phyloP scores from a whole-genome alignment of 2,888 invertebrate genomes.

The Celastrina argiolus region DNA sequence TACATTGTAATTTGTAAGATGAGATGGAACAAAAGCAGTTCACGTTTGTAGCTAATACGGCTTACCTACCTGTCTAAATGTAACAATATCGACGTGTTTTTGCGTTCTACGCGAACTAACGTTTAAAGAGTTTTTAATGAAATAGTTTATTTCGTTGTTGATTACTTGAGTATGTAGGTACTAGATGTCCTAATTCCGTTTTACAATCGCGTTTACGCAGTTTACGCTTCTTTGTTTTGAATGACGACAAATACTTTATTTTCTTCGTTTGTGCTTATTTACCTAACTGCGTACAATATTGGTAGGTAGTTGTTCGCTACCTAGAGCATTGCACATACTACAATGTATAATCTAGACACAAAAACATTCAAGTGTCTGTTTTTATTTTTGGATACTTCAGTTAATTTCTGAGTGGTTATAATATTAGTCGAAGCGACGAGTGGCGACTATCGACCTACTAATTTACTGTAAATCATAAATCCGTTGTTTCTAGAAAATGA shows the following conservation, averaged over 20 bases:
- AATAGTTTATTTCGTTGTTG: neutral
- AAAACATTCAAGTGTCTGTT: neutral
- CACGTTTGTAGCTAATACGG: neutral
- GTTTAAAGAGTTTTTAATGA: neutral
- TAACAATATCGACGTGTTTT: neutral
- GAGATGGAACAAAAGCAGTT: neutral
- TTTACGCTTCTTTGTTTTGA: neutral
- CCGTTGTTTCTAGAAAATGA: slow-evolving; percentile 3
- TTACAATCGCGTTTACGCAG: neutral
- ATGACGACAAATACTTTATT: neutral
- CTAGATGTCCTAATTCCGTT: neutral
- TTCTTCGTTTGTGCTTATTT: neutral
- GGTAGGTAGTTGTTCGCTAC: neutral
- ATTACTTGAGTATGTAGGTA: neutral
- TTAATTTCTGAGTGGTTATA: too few relatives aligned
- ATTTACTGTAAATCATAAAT: slow-evolving; percentile 32
- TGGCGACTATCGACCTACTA: neutral
- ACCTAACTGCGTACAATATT: neutral
- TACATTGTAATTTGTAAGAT: neutral
- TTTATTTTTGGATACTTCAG: too few relatives aligned
- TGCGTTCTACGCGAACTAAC: neutral
- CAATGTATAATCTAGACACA: neutral
- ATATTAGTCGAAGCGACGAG: too few relatives aligned
- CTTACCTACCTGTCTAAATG: neutral
- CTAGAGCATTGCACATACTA: neutral